phyloP scores from a whole-genome alignment of 2,113 vertebrate genomes.

The Mormyrus iriodes region DNA sequence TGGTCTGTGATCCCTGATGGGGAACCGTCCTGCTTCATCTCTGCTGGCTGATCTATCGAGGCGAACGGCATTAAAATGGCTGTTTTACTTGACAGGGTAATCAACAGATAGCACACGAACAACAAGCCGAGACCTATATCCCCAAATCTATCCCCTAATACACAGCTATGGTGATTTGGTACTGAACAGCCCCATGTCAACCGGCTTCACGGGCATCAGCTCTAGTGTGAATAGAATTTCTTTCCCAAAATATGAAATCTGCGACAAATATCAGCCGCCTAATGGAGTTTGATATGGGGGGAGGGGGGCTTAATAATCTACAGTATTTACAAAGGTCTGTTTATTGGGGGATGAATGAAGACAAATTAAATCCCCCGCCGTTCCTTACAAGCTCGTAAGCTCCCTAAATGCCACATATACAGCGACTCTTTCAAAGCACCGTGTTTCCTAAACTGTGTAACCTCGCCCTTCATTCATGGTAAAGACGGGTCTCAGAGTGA shows the following conservation, averaged over 20 bases:
- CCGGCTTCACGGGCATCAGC: not conserved
- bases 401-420: not conserved
- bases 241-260: not conserved
- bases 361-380: not conserved
- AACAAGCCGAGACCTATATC: not conserved
- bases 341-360: too few species aligned
- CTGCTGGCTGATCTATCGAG: constrained; percentile 70
- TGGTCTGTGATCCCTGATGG: constrained; percentile 79
- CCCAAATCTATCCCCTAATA: not conserved
- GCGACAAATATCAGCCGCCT: too few species aligned
- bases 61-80: not conserved
- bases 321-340: too few species aligned
- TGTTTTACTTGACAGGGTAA: not conserved
- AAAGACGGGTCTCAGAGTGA: not conserved
- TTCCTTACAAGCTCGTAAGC: not conserved
- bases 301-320: too few species aligned
- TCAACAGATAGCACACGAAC: not conserved
- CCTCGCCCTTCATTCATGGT: not conserved
- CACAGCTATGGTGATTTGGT: not conserved
- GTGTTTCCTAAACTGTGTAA: not conserved
- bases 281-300: too few species aligned
- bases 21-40: constrained; percentile 72
- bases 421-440: not conserved
- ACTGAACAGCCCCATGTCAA: not conserved
- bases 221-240: not conserved